These are phyloP conservation scores for Nomada fabriciana DNA, from an alignment of 2,888 invertebrate genomes.

Conservation along the genomic window DNA sequence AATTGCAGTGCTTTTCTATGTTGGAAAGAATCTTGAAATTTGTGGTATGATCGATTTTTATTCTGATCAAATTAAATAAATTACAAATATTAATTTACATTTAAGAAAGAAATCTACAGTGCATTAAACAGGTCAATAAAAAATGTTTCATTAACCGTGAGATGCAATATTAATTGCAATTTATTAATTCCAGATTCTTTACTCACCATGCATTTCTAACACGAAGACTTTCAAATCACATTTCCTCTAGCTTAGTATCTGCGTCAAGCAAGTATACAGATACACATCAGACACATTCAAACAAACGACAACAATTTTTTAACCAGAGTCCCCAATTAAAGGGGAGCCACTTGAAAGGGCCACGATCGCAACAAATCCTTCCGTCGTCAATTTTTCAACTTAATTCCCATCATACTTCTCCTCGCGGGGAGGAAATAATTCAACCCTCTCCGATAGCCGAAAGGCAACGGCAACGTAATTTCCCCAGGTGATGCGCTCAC, in stretches of 20 bases:
- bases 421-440: not conserved
- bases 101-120: too few species aligned
- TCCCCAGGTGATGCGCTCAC: conserved; percentile 12
- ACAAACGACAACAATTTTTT: not conserved
- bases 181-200: too few species aligned
- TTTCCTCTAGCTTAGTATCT: not conserved
- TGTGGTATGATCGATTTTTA: too few species aligned
- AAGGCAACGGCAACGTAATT: conserved; percentile 13
- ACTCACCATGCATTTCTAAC: too few species aligned
- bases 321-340: not conserved
- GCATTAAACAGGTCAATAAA: too few species aligned
- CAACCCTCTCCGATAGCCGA: conserved; percentile 7
- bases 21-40: not conserved
- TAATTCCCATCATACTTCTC: conserved; percentile 9
- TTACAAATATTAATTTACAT: too few species aligned
- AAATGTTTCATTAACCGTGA: too few species aligned
- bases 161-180: too few species aligned
- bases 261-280: not conserved
- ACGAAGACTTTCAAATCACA: too few species aligned
- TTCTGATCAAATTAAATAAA: too few species aligned
- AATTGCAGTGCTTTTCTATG: not conserved
- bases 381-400: not conserved
- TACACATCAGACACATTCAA: not conserved
- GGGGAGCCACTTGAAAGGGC: not conserved
- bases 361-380: not conserved